Base-by-base conservation (phyloP, 37 sponge, comb jelly and placozoan species). In the Ianthella basta region DNA sequence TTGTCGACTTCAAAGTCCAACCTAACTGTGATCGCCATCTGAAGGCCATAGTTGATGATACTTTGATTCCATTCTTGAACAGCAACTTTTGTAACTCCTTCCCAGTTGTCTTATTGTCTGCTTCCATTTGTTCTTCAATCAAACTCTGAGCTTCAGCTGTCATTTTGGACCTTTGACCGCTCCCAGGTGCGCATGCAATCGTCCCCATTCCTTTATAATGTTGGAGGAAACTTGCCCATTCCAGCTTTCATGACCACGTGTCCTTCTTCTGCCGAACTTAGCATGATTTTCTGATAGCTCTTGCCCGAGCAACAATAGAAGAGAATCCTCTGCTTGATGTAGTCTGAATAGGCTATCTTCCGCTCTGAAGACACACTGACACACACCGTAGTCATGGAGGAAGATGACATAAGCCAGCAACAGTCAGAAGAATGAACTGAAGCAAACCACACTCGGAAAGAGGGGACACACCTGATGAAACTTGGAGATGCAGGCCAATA, bases 241-340 rank as follows among this genome's bases (percentile, higher is more conserved):
- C 64, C 64, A 61, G 29, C 29, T 61, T 61, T 61, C 3, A 12
- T 13, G 29, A 12, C 10, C 10, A 10, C 64, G 29, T 61, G 64
- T 6, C 29, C 64, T 12, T 61, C 64, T 61, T n/a, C 64, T 10
- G 64, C 64, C 64, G 10, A 10, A 61, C 64, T 29, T 61, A 13
- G 64, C 4, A 61, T 10, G 13, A 61, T 61, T 10, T 10, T 12
- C 10, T 61, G 12, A 10, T 61, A 61, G 64, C 64, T 29, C 64
- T 61, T 61, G 27, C 64, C 64, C 29, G 64, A 61, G 4, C 64
- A 12, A 12, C 64, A 12, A 61, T 12, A 61, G 64, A 61, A 61
- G 64, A 61, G 64, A 61, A 61, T 61, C 64, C 64, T 61, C 64
- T 61, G 64, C 29, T 61, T 61, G 64, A 61, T 27, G 29, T 61